Evolutionary conservation across 1,140 invertebrate genomes (phyloP).

Genomic region (Drosophila nasuta): DNA sequence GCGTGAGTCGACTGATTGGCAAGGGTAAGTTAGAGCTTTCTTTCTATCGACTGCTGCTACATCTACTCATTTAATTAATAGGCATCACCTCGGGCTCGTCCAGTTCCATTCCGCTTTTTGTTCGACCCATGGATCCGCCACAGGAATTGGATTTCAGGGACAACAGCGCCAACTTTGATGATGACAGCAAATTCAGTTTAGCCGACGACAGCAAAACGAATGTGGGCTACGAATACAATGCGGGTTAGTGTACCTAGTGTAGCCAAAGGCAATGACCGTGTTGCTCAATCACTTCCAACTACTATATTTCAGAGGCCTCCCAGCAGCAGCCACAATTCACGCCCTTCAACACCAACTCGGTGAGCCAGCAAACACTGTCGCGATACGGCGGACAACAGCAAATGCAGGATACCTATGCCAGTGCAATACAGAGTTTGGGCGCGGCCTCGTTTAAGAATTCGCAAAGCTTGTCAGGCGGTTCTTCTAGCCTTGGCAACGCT

Average conservation of each 20-base stretch:
- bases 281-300: neutral
- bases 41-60: neutral
- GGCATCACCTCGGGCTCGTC: slow-evolving; percentile 70
- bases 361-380: slow-evolving; percentile 63
- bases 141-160: slow-evolving; percentile 88
- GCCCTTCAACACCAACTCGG: slow-evolving; percentile 63
- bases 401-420: slow-evolving; percentile 80
- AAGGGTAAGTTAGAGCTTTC: slow-evolving; percentile 87
- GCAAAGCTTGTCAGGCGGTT: slow-evolving; percentile 67
- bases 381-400: slow-evolving; percentile 71
- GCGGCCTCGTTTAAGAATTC: slow-evolving; percentile 81
- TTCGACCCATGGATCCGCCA: slow-evolving; percentile 75
- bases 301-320: slow-evolving; percentile 67
- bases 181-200: slow-evolving; percentile 84
- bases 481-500: slow-evolving; percentile 52
- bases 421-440: slow-evolving; percentile 74
- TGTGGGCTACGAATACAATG: slow-evolving; percentile 80
- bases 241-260: slow-evolving; percentile 65
- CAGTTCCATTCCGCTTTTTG: slow-evolving; percentile 72
- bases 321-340: slow-evolving; percentile 75
- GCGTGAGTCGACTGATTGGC: slow-evolving; percentile 92
- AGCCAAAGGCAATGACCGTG: neutral
- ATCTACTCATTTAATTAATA: slow-evolving; percentile 21
- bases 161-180: slow-evolving; percentile 83
- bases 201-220: slow-evolving; percentile 85